Conservation (phyloP, 2,113 vertebrate genomes). For the Scortum barcoo region DNA sequence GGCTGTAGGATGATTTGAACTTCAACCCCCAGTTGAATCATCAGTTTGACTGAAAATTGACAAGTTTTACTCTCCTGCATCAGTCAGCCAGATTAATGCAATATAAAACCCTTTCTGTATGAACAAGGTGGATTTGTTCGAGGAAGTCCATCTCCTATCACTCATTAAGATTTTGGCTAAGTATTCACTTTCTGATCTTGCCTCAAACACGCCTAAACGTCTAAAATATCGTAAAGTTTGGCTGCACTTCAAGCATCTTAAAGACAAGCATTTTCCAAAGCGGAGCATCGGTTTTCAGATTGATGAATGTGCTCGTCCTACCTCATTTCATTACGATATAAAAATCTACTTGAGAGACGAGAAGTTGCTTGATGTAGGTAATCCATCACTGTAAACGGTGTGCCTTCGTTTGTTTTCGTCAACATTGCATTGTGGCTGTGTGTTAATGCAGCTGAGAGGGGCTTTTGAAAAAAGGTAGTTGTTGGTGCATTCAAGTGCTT, state of each 20-base stretch:
- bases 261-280: neutral
- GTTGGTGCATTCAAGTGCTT: neutral
- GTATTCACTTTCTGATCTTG: neutral
- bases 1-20: constrained; percentile 17
- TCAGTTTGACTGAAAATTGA: neutral
- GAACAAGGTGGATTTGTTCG: too few species aligned
- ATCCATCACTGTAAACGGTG: constrained; percentile 34
- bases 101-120: neutral
- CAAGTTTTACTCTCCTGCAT: neutral
- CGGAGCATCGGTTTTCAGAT: constrained; percentile 1
- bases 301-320: constrained; percentile 38
- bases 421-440: neutral
- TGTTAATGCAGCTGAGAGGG: neutral
- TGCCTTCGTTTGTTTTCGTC: constrained; percentile 12
- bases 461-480: neutral
- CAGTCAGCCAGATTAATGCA: neutral
- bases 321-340: constrained; percentile 26
- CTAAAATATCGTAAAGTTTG: neutral
- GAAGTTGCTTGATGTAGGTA: constrained; percentile 2
- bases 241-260: neutral
- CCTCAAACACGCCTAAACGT: neutral
- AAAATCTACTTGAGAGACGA: constrained; percentile 30
- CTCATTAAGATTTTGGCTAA: neutral
- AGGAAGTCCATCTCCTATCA: neutral
- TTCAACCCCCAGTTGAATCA: neutral